A percentile compares a stretch with the other conserved stretches of the same genome.
phyloP scores from a whole-genome alignment of 2,888 invertebrate species.

The Mesoligia furuncula region DNA sequence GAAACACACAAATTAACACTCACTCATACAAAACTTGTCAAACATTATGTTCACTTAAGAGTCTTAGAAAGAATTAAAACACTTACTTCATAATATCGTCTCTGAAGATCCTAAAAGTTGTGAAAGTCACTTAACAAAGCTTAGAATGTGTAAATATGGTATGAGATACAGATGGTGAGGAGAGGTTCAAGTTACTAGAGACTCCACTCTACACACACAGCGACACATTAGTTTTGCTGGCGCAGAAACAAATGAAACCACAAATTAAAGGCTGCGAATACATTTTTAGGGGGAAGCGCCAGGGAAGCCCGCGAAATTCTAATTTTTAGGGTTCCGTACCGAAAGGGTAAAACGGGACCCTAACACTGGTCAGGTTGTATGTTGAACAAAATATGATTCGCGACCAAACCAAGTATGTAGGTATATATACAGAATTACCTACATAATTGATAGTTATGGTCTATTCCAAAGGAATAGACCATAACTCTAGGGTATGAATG shows the following conservation, averaged over 20 bases:
- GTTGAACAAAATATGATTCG: too few relatives aligned
- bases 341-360: too few relatives aligned
- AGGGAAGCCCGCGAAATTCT: too few relatives aligned
- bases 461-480: too few relatives aligned
- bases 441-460: too few relatives aligned
- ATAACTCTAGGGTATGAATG: too few relatives aligned
- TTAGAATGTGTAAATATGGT: conserved; percentile 44
- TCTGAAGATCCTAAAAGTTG: conserved; percentile 30
- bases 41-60: conserved; percentile 29
- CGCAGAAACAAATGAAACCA: not conserved
- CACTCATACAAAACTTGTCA: not conserved
- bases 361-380: too few relatives aligned
- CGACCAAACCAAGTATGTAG: too few relatives aligned
- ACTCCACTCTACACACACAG: too few relatives aligned
- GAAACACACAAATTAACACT: not conserved
- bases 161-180: conserved; percentile 39
- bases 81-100: not conserved
- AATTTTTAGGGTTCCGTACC: too few relatives aligned
- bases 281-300: not conserved
- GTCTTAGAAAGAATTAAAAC: conserved; percentile 25
- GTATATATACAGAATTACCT: too few relatives aligned
- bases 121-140: conserved; percentile 49
- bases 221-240: not conserved
- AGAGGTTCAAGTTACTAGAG: conserved; percentile 14
- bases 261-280: not conserved